phyloP scores from a whole-genome alignment of 2,113 vertebrate genomes.

The Ochotona curzoniae region DNA sequence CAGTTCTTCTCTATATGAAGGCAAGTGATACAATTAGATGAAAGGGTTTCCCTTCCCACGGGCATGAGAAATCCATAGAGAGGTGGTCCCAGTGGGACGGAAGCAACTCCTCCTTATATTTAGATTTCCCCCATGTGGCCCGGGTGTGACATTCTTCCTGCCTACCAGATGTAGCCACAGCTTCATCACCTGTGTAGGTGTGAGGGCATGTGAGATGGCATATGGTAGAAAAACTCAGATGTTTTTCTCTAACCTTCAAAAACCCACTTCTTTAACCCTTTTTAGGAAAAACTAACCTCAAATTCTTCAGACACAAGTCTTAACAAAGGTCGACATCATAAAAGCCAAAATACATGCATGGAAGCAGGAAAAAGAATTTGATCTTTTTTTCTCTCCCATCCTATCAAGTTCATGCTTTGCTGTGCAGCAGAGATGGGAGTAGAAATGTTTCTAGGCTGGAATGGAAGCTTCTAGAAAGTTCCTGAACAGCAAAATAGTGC shows the following conservation, averaged over 20 bases:
- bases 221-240: neutral
- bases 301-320: neutral
- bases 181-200: neutral
- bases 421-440: neutral
- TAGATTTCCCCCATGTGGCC: neutral
- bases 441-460: neutral
- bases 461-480: conserved; percentile 37
- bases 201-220: neutral
- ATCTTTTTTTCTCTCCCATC: neutral
- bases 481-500: neutral
- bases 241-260: neutral
- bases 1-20: neutral
- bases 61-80: neutral
- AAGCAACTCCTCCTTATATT: neutral
- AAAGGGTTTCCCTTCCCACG: too few relatives aligned
- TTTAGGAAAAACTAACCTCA: neutral
- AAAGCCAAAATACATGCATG: neutral
- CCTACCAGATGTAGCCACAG: too few relatives aligned
- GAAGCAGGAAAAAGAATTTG: neutral
- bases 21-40: neutral
- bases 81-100: rapidly evolving
- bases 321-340: neutral
- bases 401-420: neutral
- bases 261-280: neutral
- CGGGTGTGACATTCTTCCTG: neutral